phyloP scores from a whole-genome alignment of 2,888 invertebrate species.

The Tupiocoris notatus region DNA sequence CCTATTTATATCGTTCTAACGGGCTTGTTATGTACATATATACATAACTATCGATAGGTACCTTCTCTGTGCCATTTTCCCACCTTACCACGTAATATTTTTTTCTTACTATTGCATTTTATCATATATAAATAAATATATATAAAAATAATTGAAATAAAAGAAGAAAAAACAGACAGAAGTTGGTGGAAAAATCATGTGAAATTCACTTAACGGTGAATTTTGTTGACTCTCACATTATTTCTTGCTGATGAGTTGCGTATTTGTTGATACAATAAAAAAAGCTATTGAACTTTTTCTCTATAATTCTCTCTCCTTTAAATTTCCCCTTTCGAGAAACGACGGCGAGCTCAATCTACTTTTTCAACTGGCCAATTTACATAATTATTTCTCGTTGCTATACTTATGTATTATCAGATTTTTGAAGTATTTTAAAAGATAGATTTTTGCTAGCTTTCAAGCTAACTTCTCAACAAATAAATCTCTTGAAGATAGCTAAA shows the following conservation, averaged over 20 bases:
- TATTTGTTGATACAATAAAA: constrained; percentile 50
- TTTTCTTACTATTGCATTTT: constrained; percentile 49
- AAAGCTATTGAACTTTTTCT: constrained; percentile 39
- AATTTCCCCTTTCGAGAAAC: no score
- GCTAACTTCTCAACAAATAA: no score
- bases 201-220: constrained; percentile 38
- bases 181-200: constrained; percentile 36
- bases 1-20: constrained; percentile 28
- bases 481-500: no score
- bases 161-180: no score
- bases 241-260: constrained; percentile 49
- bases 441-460: no score
- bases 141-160: constrained; percentile 45
- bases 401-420: background rate
- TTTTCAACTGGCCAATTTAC: background rate
- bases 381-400: background rate
- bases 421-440: background rate
- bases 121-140: constrained; percentile 44
- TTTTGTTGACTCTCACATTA: constrained; percentile 48
- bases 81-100: constrained; percentile 43
- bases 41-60: constrained; percentile 40
- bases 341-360: background rate
- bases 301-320: no score
- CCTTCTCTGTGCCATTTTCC: constrained; percentile 48
- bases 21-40: constrained; percentile 47